Conservation (phyloP, 1,140 invertebrate genomes). For the Drosophila pandora region DNA sequence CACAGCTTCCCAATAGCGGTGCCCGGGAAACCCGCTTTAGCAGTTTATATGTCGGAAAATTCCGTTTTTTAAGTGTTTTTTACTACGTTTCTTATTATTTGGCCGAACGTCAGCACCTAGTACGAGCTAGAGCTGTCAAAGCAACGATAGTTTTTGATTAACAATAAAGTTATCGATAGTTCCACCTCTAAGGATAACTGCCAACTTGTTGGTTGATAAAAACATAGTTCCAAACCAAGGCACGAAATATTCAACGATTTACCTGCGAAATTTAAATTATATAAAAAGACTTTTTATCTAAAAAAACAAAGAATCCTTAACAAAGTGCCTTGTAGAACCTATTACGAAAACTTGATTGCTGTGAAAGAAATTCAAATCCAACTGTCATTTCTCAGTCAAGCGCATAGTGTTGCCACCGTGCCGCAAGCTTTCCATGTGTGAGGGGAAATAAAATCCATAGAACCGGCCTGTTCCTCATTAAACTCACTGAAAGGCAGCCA, state of each 20-base stretch:
- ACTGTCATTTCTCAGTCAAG: slow-evolving; percentile 11
- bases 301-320: too few species aligned
- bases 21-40: slow-evolving; percentile 13
- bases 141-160: not conserved
- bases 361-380: slow-evolving; percentile 7
- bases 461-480: slow-evolving; percentile 39
- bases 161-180: not conserved
- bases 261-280: not conserved
- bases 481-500: slow-evolving; percentile 36
- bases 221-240: not conserved
- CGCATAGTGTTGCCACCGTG: slow-evolving; percentile 5
- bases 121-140: slow-evolving; percentile 24
- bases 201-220: not conserved
- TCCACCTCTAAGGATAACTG: not conserved
- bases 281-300: not conserved
- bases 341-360: too few species aligned
- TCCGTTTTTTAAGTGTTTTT: slow-evolving; percentile 34
- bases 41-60: slow-evolving; percentile 7
- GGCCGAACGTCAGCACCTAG: slow-evolving; percentile 49
- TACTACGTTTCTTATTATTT: slow-evolving; percentile 50
- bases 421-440: slow-evolving; percentile 6
- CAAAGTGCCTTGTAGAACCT: too few species aligned
- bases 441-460: slow-evolving; percentile 3
- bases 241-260: not conserved
- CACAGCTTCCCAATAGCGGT: not conserved